These are phyloP conservation scores for Uloborus diversus DNA, from an alignment of 1,140 invertebrate species.

Conservation along the genomic window DNA sequence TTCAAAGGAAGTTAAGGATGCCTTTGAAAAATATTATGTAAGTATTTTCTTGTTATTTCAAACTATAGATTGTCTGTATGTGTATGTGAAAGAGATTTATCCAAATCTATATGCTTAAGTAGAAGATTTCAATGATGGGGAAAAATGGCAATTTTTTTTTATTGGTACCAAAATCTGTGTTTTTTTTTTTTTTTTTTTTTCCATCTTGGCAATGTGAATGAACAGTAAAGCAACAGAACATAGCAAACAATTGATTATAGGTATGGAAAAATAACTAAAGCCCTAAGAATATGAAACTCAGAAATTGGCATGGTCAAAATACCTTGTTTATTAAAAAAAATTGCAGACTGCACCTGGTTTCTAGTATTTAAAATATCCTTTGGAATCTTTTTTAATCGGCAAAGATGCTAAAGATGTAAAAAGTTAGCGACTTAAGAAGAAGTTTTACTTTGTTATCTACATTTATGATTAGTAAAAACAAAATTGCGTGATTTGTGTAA, in stretches of 20 bases:
- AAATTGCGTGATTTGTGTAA: too few species aligned
- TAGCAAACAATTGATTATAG: not conserved
- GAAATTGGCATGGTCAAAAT: not conserved
- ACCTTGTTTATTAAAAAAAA: not conserved
- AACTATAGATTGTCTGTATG: not conserved
- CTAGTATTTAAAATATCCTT: not conserved
- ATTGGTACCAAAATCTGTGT: not conserved
- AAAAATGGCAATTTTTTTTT: not conserved
- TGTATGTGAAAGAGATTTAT: not conserved
- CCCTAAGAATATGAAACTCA: not conserved
- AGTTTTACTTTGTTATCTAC: too few species aligned
- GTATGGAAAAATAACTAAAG: not conserved
- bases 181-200: not conserved
- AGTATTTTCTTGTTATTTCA: conserved; percentile 5
- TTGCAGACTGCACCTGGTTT: not conserved
- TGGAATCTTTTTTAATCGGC: too few species aligned
- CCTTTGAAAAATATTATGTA: conserved; percentile 36
- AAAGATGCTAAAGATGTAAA: too few species aligned
- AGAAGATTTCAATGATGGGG: not conserved
- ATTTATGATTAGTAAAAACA: too few species aligned
- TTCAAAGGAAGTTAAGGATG: not conserved
- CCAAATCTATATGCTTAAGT: not conserved
- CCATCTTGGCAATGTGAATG: not conserved
- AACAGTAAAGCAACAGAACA: not conserved
- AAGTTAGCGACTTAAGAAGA: too few species aligned